phyloP scores from a whole-genome alignment of 2,113 vertebrate species.

The Gadus macrocephalus region DNA sequence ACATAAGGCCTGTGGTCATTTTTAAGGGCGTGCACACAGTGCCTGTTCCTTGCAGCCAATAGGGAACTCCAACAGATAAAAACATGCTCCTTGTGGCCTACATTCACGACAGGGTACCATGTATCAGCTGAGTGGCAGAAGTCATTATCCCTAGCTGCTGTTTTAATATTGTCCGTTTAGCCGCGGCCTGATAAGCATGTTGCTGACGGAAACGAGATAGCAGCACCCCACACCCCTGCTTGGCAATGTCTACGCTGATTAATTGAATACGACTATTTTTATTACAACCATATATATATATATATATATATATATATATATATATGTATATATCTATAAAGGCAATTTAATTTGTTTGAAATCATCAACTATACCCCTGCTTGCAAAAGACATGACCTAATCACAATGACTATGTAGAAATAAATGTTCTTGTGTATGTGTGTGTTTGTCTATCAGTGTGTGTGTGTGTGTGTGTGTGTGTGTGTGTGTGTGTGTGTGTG shows the following conservation, averaged over 20 bases:
- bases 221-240: constrained; percentile 44
- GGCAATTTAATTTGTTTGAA: no score
- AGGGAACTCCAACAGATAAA: constrained; percentile 75
- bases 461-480: no score
- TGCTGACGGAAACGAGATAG: constrained; percentile 67
- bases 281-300: no score
- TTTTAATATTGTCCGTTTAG: constrained; percentile 79
- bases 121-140: constrained; percentile 76
- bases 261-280: constrained; percentile 54
- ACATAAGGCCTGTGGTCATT: constrained; percentile 66
- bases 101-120: constrained; percentile 69
- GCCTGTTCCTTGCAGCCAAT: constrained; percentile 70
- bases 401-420: neutral
- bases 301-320: no score
- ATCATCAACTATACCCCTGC: neutral
- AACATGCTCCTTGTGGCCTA: constrained; percentile 75
- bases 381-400: neutral
- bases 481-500: no score
- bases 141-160: constrained; percentile 76
- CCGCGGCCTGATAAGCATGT: constrained; percentile 59
- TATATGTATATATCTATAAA: no score
- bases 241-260: constrained; percentile 63
- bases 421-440: no score
- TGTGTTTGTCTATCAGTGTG: no score
- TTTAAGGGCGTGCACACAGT: constrained; percentile 72